These are phyloP conservation scores for Orthonyx spaldingii DNA, from an alignment of 2,113 vertebrate genomes.

Conservation along the genomic window DNA sequence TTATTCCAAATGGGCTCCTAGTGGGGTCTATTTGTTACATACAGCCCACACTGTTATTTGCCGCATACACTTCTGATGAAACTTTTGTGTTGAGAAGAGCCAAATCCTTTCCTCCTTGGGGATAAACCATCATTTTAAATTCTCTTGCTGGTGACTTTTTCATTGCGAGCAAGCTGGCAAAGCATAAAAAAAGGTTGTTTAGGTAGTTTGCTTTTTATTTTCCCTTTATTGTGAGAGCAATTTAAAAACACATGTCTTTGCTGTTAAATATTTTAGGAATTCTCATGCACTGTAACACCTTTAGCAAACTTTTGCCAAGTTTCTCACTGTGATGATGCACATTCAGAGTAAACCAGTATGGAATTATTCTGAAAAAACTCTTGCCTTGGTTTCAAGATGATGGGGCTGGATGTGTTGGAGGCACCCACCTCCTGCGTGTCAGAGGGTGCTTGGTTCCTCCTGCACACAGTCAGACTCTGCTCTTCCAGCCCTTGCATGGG, in stretches of 20 bases:
- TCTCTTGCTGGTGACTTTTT: background rate
- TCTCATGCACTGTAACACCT: rapidly evolving
- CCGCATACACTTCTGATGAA: background rate
- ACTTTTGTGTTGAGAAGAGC: background rate
- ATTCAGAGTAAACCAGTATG: background rate
- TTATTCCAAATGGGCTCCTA: background rate
- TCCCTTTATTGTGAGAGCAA: background rate
- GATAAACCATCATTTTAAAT: background rate
- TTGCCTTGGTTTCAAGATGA: background rate
- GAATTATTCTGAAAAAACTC: background rate
- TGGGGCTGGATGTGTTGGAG: background rate
- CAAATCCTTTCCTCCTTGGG: background rate
- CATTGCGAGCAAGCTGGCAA: background rate
- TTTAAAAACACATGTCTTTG: background rate
- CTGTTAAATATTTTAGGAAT: background rate
- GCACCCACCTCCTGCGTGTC: background rate
- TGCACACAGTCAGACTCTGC: background rate
- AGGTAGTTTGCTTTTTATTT: background rate
- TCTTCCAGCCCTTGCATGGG: background rate
- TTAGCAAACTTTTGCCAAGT: background rate
- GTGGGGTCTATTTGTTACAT: background rate
- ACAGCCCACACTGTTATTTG: background rate
- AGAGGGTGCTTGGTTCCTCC: background rate
- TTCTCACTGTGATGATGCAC: background rate
- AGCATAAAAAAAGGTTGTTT: background rate